Percentiles rank a stretch among this genome's conserved stretches.
Conservation (phyloP, 2,888 invertebrate genomes). For the Parapristionchus giblindavisi region DNA sequence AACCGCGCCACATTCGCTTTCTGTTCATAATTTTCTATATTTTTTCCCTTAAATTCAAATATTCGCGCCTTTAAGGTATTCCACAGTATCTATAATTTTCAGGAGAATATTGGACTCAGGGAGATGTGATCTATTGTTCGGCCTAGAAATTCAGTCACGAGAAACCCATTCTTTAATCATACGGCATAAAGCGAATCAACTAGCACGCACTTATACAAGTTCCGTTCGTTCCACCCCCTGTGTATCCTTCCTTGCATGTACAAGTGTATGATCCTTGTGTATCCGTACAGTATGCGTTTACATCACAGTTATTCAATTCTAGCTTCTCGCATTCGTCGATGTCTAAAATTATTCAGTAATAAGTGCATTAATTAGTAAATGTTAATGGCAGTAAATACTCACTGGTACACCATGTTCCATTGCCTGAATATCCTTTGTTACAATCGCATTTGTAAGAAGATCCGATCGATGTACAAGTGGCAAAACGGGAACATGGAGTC, state of each 20-base stretch:
- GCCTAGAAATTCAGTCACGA: neutral
- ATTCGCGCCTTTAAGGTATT: too few species aligned
- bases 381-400: too few species aligned
- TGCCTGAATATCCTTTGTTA: constrained; percentile 29
- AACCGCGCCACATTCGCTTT: too few species aligned
- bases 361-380: neutral
- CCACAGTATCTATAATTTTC: too few species aligned
- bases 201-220: constrained; percentile 13
- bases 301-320: constrained; percentile 32
- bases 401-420: constrained; percentile 38
- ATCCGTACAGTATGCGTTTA: constrained; percentile 29
- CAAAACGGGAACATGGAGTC: constrained; percentile 31
- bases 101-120: neutral
- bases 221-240: constrained; percentile 33
- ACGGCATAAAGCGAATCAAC: neutral
- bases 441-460: constrained; percentile 35
- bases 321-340: constrained; percentile 23
- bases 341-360: constrained; percentile 32
- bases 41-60: too few species aligned
- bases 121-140: neutral
- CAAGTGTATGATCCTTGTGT: constrained; percentile 36
- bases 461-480: neutral
- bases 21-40: too few species aligned
- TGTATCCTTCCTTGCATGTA: constrained; percentile 35
- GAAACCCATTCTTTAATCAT: neutral